These are phyloP conservation scores for Tylochromis polylepis DNA, from an alignment of 2,113 vertebrate species.

Conservation along the genomic window DNA sequence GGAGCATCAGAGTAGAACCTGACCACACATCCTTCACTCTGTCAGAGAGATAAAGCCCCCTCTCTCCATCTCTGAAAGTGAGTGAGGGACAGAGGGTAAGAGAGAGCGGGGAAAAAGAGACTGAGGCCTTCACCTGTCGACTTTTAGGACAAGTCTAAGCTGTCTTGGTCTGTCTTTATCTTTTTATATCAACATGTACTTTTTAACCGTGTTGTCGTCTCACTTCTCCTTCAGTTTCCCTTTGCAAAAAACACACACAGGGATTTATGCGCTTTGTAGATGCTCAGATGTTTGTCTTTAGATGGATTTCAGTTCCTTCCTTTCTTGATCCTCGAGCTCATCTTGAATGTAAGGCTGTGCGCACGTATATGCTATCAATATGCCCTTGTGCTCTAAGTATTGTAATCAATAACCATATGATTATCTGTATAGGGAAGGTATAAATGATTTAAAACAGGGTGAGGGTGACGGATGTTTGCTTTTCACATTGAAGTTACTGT, in stretches of 20 bases:
- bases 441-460: conserved; percentile 97
- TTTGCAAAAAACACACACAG: not conserved
- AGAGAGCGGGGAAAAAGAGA: not conserved
- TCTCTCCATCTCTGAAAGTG: conserved; percentile 90
- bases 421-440: conserved; percentile 87
- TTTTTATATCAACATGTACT: not conserved
- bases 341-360: conserved; percentile 59
- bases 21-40: conserved; percentile 95
- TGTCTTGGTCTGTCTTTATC: conserved; percentile 19
- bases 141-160: conserved; percentile 31
- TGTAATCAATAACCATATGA: conserved; percentile 96
- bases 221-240: not conserved
- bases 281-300: not conserved
- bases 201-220: not conserved
- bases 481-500: conserved; percentile 97
- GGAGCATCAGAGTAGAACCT: conserved; percentile 98
- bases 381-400: conserved; percentile 83
- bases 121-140: conserved; percentile 11
- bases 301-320: not conserved
- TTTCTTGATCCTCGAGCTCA: conserved; percentile 12
- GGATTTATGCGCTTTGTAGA: not conserved
- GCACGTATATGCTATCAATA: conserved; percentile 80
- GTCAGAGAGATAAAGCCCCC: conserved; percentile 94
- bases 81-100: conserved; percentile 11
- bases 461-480: conserved; percentile 85